These are phyloP conservation scores for Flexamia atlantica DNA, from an alignment of 2,888 invertebrate species.

Conservation along the genomic window DNA sequence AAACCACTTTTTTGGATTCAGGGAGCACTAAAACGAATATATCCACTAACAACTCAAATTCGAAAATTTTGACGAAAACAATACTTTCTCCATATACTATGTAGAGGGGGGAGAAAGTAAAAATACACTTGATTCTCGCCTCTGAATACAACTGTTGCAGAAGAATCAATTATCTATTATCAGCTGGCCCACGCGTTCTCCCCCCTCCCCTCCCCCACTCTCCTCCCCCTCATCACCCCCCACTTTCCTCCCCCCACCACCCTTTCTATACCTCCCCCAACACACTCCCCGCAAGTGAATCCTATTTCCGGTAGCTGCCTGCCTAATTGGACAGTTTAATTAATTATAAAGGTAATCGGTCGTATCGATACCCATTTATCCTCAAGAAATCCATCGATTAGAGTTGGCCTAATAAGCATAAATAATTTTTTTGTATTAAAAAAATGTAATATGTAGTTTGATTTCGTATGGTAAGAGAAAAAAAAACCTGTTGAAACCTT, in stretches of 20 bases:
- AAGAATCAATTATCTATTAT: not conserved
- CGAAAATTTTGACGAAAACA: not conserved
- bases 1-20: not conserved
- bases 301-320: not conserved
- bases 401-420: no score
- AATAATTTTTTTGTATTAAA: no score
- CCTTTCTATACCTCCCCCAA: not conserved
- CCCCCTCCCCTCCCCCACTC: not conserved
- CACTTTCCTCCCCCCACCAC: not conserved
- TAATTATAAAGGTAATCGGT: not conserved
- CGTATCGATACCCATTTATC: not conserved
- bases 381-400: not conserved
- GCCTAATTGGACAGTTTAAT: slow-evolving; percentile 7
- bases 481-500: no score
- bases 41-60: not conserved
- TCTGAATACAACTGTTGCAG: not conserved
- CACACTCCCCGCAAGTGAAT: not conserved
- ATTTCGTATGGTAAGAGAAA: no score
- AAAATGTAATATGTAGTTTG: no score
- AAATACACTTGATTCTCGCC: not conserved
- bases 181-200: not conserved
- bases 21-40: not conserved
- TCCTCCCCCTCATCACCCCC: not conserved
- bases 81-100: not conserved
- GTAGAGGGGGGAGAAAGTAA: not conserved